phyloP scores from a whole-genome alignment of 2,888 invertebrate genomes.

The Parnassius smintheus region DNA sequence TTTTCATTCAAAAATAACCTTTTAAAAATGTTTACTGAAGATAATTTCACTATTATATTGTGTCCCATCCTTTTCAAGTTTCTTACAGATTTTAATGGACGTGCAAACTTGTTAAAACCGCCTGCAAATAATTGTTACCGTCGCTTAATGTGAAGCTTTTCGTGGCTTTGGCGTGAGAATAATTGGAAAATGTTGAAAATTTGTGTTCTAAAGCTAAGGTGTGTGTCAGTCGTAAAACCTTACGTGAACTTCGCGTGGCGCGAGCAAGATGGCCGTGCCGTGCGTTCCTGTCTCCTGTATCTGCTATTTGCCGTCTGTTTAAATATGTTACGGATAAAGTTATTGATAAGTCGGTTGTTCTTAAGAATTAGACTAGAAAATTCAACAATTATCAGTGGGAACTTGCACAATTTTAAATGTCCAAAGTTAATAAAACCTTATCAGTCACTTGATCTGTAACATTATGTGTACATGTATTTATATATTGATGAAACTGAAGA shows the following conservation, averaged over 20 bases:
- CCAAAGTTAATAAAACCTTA: conserved; percentile 10
- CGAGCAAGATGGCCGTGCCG: conserved; percentile 79
- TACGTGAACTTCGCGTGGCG: conserved; percentile 57
- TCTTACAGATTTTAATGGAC: not conserved
- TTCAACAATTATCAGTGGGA: too few species aligned
- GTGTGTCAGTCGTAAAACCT: conserved; percentile 57
- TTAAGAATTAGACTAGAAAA: too few species aligned
- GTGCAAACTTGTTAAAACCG: conserved; percentile 1
- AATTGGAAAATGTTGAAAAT: conserved; percentile 18
- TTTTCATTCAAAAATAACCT: too few species aligned
- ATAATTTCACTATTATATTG: too few species aligned
- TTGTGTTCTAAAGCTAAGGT: conserved; percentile 28
- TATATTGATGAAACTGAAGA: conserved; percentile 62
- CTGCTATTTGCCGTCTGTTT: conserved; percentile 50
- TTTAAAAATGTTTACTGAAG: too few species aligned
- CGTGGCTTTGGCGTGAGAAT: conserved; percentile 25
- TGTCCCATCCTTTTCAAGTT: too few species aligned
- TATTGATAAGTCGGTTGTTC: not conserved
- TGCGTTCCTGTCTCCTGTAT: conserved; percentile 58
- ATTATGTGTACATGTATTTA: conserved; percentile 1
- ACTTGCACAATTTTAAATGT: too few species aligned
- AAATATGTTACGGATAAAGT: conserved; percentile 31
- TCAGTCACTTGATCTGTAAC: conserved; percentile 10
- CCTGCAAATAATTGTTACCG: conserved; percentile 16
- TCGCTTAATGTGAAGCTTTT: conserved; percentile 25